Evolutionary conservation across 2,888 invertebrate species (phyloP), one percentile per base, ranked within the genome.

Genomic region (Torymus auratus): DNA sequence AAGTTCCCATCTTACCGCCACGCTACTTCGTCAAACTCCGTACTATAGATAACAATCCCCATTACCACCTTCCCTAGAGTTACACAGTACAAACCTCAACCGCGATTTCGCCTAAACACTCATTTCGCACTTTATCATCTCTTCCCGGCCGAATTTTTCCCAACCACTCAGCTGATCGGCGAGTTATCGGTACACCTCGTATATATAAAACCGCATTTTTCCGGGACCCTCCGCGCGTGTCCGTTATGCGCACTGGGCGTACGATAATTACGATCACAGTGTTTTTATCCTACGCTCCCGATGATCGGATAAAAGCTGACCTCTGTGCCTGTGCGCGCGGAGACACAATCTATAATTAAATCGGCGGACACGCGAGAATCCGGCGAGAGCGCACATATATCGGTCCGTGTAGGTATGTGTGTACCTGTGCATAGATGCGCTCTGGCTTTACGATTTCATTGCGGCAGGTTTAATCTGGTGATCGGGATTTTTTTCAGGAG

Each of bases 261-360:
- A 81, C 86, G 83, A 85, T 87, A 86, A 87, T 87, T 86, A 85
- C 86, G 83, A 86, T 84, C 83, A 82, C 71, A 17, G 28, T 20
- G 62, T 28, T 83, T 82, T 84, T 85, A 84, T 85, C 86, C 82
- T 85, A 79, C 83, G 80, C 83, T 80, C n/a, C 67, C 20, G 74
- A 84, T 83, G 78, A 58, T 64, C 77, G 82, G 87, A 87, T 86
- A 87, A 86, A 85, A 84, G 84, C 15, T 41, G 41, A 41, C 41
- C 41, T 41, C 41, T 41, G 41, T 41, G 41, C 41, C 41, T 41
- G 28, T 7, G 60, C 71, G 23, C 84, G 7, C 86, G 85, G 87
- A 87, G 88, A 88, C 88, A 88, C 81, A 88, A 89, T 89, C 89
- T 89, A 88, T 89, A 89, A 89, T 89, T 89, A 87, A 87, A 89